A percentile compares a stretch with the other conserved stretches of the same genome.
Conservation (phyloP, 2,888 invertebrate genomes). For the Megamerina dolium region DNA sequence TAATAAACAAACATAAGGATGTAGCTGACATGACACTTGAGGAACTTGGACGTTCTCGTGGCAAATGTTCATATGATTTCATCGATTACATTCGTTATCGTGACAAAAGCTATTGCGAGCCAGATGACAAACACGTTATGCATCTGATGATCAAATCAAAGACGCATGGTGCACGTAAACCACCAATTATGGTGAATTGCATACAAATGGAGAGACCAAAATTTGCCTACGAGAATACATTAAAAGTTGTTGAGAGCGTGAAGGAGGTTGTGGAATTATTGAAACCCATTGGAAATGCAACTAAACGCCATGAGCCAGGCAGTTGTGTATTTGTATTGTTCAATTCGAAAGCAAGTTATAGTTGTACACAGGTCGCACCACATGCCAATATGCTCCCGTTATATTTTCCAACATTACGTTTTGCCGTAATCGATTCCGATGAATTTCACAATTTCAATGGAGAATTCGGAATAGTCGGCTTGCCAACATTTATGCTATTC, state of each 20-base stretch:
- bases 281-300: conserved; percentile 44
- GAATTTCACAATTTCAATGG: conserved; percentile 79
- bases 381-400: conserved; percentile 85
- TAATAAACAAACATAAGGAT: conserved; percentile 22
- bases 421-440: conserved; percentile 85
- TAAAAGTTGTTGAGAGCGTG: conserved; percentile 38
- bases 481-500: conserved; percentile 82
- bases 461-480: conserved; percentile 84
- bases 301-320: conserved; percentile 58
- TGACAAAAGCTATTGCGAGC: conserved; percentile 30
- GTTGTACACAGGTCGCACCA: conserved; percentile 84
- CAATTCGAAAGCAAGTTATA: conserved; percentile 84
- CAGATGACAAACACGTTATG: conserved; percentile 34
- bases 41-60: conserved; percentile 29
- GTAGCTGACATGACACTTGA: conserved; percentile 21
- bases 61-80: conserved; percentile 38
- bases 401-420: conserved; percentile 77
- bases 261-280: conserved; percentile 43
- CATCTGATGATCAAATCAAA: conserved; percentile 28
- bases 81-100: conserved; percentile 32
- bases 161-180: conserved; percentile 24
- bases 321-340: conserved; percentile 78
- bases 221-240: conserved; percentile 25
- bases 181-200: conserved; percentile 43
- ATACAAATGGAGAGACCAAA: no score